Base-by-base conservation (phyloP, 2,113 vertebrate species). In the Ia io region DNA sequence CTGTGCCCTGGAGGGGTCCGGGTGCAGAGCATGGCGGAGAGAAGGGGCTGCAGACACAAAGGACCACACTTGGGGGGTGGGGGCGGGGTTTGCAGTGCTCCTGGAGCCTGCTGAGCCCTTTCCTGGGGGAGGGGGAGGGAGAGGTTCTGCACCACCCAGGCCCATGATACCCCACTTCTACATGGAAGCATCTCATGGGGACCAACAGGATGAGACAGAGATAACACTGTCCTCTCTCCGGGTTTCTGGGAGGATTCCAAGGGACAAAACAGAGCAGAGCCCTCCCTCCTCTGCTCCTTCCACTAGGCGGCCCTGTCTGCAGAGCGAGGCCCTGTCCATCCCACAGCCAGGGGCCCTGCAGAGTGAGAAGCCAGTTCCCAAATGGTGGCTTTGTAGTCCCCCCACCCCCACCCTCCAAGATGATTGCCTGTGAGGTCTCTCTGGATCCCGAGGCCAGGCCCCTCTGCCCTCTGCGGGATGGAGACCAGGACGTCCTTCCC, bases 341-440 rank as follows among this genome's bases (percentile, higher is more conserved):
- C 35, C 30, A 32, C n/a, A 42, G 25, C 49, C 2, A 18, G 35
- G 83, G 49, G 30, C 44, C 28, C 9, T 4, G 14, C 13, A 14
- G 73, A 73, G 11, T 22, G 13, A n/a, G 40, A 3, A 28, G 30
- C 20, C 9, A 1, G 28, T 37, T 40, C 30, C n/a, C 53, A 30
- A 40, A 28, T 8, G 37, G 28, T 6, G 20, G 3, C 18, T 42
- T 17, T 51, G 12, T 0, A 9, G 32, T 9, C 49, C 74, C 8
- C 10, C 18, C 4, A 1, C 1, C 4, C 1, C 17, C 6, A 9
- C 1, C 0, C 4, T 0, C 17, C 9, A 63, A n/a, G 9, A 10
- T 4, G 25, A 5, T 25, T 3, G 25, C 25, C 11, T 5, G 1
- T 28, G 59, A 5, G 25, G 18, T 6, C 40, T 20, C n/a, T 59